Conservation (phyloP, 2,888 invertebrate species). For the Epinotia demarniana region DNA sequence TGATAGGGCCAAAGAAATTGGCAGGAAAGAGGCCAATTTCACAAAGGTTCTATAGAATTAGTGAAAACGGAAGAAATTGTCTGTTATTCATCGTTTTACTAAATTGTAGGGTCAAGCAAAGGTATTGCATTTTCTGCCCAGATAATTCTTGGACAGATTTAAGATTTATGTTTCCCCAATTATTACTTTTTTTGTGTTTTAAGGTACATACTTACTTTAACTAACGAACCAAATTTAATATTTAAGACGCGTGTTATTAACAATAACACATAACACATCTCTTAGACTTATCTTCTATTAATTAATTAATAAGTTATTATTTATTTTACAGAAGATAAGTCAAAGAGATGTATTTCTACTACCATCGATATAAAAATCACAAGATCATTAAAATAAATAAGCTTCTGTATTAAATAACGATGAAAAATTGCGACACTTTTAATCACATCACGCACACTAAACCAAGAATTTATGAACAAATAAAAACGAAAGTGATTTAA, state of each 20-base stretch:
- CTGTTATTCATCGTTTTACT: conserved; percentile 1
- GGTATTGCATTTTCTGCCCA: background rate
- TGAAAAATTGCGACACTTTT: conserved; percentile 42
- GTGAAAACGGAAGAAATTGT: conserved; percentile 31
- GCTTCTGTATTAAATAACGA: conserved; percentile 14
- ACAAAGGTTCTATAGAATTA: conserved; percentile 45
- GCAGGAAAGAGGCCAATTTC: conserved; percentile 48
- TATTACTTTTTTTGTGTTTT: background rate
- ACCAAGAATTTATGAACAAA: conserved; percentile 25
- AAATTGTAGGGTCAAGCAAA: background rate
- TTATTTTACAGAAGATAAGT: no score
- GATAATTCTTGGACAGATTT: background rate
- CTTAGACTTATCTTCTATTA: no score
- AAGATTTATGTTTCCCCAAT: background rate
- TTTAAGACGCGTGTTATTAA: no score
- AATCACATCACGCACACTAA: conserved; percentile 54
- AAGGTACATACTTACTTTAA: no score
- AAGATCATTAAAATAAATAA: background rate
- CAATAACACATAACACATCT: no score
- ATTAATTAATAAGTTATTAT: no score
- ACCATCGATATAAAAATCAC: no score
- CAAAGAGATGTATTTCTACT: no score
- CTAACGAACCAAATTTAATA: no score
- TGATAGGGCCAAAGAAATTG: conserved; percentile 58
- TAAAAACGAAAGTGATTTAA: conserved; percentile 27